Percentiles rank a stretch among this genome's conserved stretches.
phyloP scores from a whole-genome alignment of 2,797 vertebrate species.

The Myripristis murdjan region DNA sequence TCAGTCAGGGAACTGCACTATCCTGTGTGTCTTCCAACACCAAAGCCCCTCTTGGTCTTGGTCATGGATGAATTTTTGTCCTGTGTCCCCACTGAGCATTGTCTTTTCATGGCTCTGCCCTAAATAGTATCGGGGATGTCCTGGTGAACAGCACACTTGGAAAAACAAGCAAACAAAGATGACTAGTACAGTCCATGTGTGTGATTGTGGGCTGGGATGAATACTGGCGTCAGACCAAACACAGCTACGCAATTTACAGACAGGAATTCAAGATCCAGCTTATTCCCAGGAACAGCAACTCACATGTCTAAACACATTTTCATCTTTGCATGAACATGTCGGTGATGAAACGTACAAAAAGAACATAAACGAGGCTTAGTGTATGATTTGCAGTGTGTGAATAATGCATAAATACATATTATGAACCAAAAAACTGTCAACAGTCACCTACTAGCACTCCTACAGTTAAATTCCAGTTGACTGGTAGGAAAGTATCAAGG shows the following conservation, averaged over 20 bases:
- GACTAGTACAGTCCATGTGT: not conserved
- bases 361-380: not conserved
- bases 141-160: not conserved
- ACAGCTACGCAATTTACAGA: not conserved
- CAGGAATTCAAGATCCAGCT: not conserved
- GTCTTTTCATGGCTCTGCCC: slow-evolving; percentile 1
- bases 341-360: not conserved
- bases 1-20: slow-evolving; percentile 31
- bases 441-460: no score
- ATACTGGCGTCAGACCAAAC: slow-evolving; percentile 7
- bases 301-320: slow-evolving; percentile 9
- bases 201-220: not conserved
- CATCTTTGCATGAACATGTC: not conserved
- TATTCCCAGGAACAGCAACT: not conserved
- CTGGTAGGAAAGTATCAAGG: not conserved
- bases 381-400: not conserved
- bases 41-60: slow-evolving; percentile 3
- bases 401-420: not conserved
- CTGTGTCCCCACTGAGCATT: slow-evolving; percentile 5
- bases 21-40: not conserved
- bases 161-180: slow-evolving; percentile 11
- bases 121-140: slow-evolving; percentile 23
- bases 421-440: not conserved
- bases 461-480: not conserved
- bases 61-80: slow-evolving; percentile 21